These are phyloP conservation scores for Megaceryle maxima DNA, from an alignment of 2,113 vertebrate species.

Conservation along the genomic window DNA sequence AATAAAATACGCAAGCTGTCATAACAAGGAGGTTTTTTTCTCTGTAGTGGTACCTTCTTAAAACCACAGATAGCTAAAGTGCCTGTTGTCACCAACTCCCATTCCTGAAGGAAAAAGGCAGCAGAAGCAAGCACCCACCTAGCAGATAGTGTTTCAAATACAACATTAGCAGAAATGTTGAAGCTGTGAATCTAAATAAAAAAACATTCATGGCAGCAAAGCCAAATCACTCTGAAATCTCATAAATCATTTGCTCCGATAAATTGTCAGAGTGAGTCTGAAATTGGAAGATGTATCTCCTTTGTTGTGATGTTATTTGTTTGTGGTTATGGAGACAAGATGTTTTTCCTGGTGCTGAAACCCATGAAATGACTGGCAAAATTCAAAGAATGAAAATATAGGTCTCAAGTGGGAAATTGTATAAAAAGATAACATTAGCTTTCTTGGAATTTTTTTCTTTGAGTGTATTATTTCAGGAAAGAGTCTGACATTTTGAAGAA, in stretches of 20 bases:
- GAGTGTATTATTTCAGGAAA: neutral
- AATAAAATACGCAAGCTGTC: neutral
- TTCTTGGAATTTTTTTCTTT: neutral
- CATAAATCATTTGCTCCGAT: neutral
- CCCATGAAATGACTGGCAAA: constrained; percentile 12
- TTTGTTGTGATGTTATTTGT: constrained; percentile 43
- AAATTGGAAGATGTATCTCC: constrained; percentile 3
- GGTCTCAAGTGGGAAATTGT: neutral
- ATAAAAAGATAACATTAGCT: neutral
- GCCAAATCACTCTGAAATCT: neutral
- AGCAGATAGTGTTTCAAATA: neutral
- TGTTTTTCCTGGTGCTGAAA: neutral
- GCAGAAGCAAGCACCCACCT: neutral
- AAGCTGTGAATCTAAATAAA: neutral
- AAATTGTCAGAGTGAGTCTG: neutral
- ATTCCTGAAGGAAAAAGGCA: neutral
- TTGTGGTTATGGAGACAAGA: constrained; percentile 50
- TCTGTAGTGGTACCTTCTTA: neutral
- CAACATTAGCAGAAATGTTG: neutral
- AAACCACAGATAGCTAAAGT: neutral
- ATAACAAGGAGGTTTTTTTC: neutral
- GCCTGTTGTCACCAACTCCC: neutral
- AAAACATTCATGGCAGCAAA: neutral
- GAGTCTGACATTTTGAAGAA: neutral
- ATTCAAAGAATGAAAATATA: constrained; percentile 19